These are phyloP conservation scores for Eriosoma lanigerum DNA, from an alignment of 1,140 invertebrate species.

Conservation along the genomic window DNA sequence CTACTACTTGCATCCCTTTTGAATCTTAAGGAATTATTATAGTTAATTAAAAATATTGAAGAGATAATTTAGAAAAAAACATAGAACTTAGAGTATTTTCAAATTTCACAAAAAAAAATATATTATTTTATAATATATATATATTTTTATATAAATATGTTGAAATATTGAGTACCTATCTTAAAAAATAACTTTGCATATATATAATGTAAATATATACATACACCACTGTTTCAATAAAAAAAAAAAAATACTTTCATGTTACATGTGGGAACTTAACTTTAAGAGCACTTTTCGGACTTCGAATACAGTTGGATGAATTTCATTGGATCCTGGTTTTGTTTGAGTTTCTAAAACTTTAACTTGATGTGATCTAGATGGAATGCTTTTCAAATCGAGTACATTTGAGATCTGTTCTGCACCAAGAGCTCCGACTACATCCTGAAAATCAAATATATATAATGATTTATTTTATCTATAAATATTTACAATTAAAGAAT, in stretches of 20 bases:
- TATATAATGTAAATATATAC: background rate
- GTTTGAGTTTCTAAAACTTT: conserved; percentile 52
- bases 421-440: conserved; percentile 38
- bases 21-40: too few species aligned
- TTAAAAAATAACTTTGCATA: conserved; percentile 2
- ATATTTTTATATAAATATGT: background rate
- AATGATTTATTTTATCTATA: too few species aligned
- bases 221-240: conserved; percentile 1
- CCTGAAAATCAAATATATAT: conserved; percentile 36
- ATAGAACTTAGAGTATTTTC: conserved; percentile 8
- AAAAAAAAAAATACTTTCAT: conserved; percentile 24
- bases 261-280: conserved; percentile 45
- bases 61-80: background rate
- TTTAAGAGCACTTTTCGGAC: conserved; percentile 44
- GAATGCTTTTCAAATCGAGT: conserved; percentile 52
- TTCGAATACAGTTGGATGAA: conserved; percentile 47
- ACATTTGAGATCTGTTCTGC: conserved; percentile 51
- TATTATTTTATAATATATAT: conserved; percentile 15
- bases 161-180: conserved; percentile 6
- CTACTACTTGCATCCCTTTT: too few species aligned
- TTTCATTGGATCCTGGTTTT: conserved; percentile 35
- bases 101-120: background rate
- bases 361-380: conserved; percentile 51
- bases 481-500: too few species aligned
- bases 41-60: too few species aligned